phyloP scores from a whole-genome alignment of 2,113 vertebrate species.

The Anser cygnoides region DNA sequence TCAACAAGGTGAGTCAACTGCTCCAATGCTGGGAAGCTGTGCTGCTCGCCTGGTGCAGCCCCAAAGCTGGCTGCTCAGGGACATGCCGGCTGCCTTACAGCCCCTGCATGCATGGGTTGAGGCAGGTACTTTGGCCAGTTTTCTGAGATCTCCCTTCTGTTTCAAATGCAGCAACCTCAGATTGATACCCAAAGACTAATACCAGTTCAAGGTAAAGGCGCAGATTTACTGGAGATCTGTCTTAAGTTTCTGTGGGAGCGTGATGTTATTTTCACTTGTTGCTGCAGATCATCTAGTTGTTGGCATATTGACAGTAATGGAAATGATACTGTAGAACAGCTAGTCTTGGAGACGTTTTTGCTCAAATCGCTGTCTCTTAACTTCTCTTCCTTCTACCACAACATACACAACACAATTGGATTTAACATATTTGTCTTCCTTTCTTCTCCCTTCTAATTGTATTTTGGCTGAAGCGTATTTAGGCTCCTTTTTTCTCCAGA shows the following conservation, averaged over 20 bases:
- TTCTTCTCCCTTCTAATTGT: background rate
- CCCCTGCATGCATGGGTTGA: background rate
- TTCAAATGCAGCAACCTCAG: background rate
- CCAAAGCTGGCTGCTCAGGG: background rate
- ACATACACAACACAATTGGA: background rate
- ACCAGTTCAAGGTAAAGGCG: background rate
- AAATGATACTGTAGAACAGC: background rate
- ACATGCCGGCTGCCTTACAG: background rate
- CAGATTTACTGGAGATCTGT: background rate
- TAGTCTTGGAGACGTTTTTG: background rate
- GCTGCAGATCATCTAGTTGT: background rate
- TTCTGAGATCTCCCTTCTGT: background rate
- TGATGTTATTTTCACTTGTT: background rate
- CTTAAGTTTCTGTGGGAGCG: background rate
- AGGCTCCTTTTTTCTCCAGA: background rate
- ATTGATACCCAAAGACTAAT: background rate
- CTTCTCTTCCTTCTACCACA: background rate
- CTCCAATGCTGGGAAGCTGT: background rate
- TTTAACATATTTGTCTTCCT: background rate
- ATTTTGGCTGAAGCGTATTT: background rate
- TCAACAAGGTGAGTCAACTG: background rate
- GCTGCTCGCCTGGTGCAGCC: background rate
- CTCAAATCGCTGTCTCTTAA: background rate
- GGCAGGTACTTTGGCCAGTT: background rate
- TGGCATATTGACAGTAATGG: background rate